Conservation (phyloP, 2,113 vertebrate genomes). For the Misgurnus anguillicaudatus region DNA sequence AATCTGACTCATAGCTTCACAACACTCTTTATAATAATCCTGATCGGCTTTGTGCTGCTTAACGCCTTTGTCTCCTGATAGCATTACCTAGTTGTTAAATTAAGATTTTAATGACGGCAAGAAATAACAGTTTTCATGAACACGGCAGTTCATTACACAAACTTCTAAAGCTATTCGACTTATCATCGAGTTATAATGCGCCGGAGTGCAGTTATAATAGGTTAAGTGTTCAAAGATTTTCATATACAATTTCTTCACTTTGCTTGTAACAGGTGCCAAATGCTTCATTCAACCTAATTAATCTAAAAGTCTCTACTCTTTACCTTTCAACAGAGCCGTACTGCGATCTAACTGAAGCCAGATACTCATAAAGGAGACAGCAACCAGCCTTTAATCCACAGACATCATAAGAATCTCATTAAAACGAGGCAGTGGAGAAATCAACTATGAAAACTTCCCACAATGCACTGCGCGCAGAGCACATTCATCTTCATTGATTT, state of each 20-base stretch:
- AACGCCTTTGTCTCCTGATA: not conserved
- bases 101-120: slow-evolving; percentile 7
- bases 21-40: not conserved
- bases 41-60: slow-evolving; percentile 3
- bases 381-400: not conserved
- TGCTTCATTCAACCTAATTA: not conserved
- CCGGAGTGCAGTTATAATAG: not conserved
- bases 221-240: not conserved
- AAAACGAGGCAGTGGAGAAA: not conserved
- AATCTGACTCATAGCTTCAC: slow-evolving; percentile 1
- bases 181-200: slow-evolving; percentile 1
- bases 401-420: not conserved
- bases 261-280: slow-evolving; percentile 4
- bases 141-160: not conserved
- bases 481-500: slow-evolving; percentile 10
- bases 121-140: not conserved
- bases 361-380: not conserved
- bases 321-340: not conserved
- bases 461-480: not conserved
- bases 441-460: not conserved
- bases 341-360: not conserved
- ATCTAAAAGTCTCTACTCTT: not conserved
- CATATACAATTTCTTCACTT: not conserved
- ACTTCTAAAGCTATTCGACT: slow-evolving; percentile 1
- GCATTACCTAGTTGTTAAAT: slow-evolving; percentile 22